A percentile compares a stretch with the other conserved stretches of the same genome.
These are phyloP conservation scores for Hylomyscus alleni DNA, from an alignment of 2,797 vertebrate genomes.

Conservation along the genomic window DNA sequence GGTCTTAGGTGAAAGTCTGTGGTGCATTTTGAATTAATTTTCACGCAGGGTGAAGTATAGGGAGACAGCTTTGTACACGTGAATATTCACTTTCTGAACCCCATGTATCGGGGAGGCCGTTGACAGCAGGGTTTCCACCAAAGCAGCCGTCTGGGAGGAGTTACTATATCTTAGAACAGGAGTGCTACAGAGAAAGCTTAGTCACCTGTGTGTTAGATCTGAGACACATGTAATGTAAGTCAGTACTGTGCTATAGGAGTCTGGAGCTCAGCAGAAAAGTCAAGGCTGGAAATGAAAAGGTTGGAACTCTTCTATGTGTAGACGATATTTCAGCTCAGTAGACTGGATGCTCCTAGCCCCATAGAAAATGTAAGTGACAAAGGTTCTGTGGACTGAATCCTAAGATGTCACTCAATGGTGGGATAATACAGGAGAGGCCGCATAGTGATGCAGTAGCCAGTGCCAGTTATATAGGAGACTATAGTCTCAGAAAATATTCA, in stretches of 20 bases:
- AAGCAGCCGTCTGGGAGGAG: neutral
- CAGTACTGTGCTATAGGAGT: neutral
- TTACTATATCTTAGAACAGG: neutral
- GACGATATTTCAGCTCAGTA: neutral
- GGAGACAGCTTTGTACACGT: neutral
- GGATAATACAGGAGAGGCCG: neutral
- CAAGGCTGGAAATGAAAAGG: constrained; percentile 38
- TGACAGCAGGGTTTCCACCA: neutral
- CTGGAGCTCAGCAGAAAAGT: constrained; percentile 3
- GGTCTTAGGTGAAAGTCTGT: neutral
- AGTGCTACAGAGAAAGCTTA: neutral
- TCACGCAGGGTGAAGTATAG: neutral
- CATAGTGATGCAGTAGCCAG: neutral
- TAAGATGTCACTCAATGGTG: neutral
- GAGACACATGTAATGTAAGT: neutral
- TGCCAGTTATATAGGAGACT: neutral
- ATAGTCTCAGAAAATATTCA: neutral
- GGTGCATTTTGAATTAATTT: neutral
- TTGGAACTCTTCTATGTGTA: neutral
- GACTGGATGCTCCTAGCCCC: neutral
- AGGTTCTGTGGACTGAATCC: constrained; percentile 6
- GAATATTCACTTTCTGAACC: neutral
- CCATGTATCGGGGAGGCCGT: neutral
- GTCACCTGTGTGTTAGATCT: neutral
- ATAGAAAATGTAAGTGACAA: neutral